Conservation (phyloP, 2,113 vertebrate species). For the Rhodinocichla rosea region DNA sequence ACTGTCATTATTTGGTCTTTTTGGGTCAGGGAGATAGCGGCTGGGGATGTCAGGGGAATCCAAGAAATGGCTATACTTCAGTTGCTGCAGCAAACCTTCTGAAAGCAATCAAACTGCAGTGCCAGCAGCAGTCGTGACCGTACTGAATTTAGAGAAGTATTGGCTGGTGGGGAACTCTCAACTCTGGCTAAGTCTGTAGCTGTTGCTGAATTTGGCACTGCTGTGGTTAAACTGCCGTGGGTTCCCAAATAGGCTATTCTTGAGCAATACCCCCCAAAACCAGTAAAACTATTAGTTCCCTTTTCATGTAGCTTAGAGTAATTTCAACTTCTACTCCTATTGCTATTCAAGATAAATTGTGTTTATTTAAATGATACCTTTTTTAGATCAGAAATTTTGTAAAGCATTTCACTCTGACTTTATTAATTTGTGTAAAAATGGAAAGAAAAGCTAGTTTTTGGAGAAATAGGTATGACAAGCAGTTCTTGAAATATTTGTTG, state of each 20-base stretch:
- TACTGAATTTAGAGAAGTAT: background rate
- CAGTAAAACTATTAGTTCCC: background rate
- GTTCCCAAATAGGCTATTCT: background rate
- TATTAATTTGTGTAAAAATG: background rate
- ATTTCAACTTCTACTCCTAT: background rate
- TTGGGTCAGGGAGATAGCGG: background rate
- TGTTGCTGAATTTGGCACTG: background rate
- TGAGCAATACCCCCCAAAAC: background rate
- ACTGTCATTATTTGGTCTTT: background rate
- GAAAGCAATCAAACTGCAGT: background rate
- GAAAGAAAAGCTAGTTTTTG: background rate
- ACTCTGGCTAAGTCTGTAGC: background rate
- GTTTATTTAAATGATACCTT: background rate
- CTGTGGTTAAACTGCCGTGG: background rate
- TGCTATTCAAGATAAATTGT: background rate
- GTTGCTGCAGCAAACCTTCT: background rate
- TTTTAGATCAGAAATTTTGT: background rate
- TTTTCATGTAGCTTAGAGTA: background rate
- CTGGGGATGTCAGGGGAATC: background rate
- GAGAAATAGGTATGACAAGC: background rate
- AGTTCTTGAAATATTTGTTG: background rate
- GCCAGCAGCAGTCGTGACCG: background rate
- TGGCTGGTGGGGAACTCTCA: background rate
- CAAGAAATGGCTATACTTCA: background rate
- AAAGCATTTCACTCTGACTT: background rate